Evolutionary conservation across 2,888 invertebrate genomes (phyloP).

Genomic region (Gnatocerus cornutus): DNA sequence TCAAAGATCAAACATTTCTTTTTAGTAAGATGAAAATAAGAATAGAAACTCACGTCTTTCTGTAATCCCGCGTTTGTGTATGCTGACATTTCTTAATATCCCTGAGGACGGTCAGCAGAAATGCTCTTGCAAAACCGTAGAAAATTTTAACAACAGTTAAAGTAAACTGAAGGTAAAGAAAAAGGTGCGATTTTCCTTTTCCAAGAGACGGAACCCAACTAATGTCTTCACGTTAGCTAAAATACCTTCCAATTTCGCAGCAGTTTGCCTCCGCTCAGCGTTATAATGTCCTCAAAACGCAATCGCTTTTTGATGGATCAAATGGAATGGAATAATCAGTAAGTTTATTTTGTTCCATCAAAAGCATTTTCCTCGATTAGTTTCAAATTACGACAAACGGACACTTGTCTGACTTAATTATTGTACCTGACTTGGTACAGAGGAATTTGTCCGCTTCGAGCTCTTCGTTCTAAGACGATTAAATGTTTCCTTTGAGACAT

Average conservation of each 20-base stretch:
- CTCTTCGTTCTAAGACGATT: slow-evolving; percentile 54
- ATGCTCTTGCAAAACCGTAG: too few relatives aligned
- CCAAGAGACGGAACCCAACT: too few relatives aligned
- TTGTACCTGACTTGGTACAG: slow-evolving; percentile 47
- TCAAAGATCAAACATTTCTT: too few relatives aligned
- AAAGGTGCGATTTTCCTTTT: slow-evolving; percentile 1
- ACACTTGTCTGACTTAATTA: slow-evolving; percentile 40
- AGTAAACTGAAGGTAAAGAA: too few relatives aligned
- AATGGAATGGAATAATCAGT: slow-evolving; percentile 5
- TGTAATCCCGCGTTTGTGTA: slow-evolving; percentile 30
- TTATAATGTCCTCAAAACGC: not conserved
- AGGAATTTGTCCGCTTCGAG: slow-evolving; percentile 33
- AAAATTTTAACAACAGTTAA: too few relatives aligned
- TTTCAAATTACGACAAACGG: slow-evolving; percentile 27
- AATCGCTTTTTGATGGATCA: not conserved
- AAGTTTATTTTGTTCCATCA: slow-evolving; percentile 7
- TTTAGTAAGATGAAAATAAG: too few relatives aligned
- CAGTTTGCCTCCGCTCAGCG: too few relatives aligned
- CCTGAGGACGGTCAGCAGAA: slow-evolving; percentile 25
- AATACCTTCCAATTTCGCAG: too few relatives aligned
- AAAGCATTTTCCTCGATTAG: slow-evolving; percentile 12
- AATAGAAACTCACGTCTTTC: slow-evolving; percentile 2
- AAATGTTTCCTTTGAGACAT: slow-evolving; percentile 58
- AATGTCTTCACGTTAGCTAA: too few relatives aligned
- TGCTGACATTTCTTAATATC: slow-evolving; percentile 45